Base-by-base conservation (phyloP, 2,888 invertebrate species). In the Acrocyrtus sp. region DNA sequence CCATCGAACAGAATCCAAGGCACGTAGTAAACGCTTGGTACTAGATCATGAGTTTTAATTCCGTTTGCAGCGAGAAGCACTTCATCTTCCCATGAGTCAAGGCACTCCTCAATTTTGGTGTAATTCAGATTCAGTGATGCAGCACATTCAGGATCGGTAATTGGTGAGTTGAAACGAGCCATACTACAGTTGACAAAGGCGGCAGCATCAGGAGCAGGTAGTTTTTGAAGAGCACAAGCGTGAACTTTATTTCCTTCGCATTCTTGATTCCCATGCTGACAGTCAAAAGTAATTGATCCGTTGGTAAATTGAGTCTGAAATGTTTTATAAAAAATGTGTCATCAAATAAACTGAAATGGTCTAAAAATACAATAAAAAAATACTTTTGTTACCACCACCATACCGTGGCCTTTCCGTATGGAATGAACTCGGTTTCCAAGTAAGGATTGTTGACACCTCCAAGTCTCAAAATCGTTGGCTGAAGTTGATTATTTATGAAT, bases 211-310 rank as follows among this genome's bases (percentile, higher is more conserved):
- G 78, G 74, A 21, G 74, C 65, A 10, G 79, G 72, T 24, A 81
- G 69, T 29, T 79, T 72, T 5, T 77, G 65, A 27, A 82, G 53
- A 3, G 81, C 82, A 72, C 83, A 83, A 1, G 82, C 77, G 67
- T 82, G 82, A 39, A 82, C 77, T 74, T 76, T 80, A 72, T 83
- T 83, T 41, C 82, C 82, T 21, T 78, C 76, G 63, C 83, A 83
- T 75, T 83, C 83, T n/a, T 75, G 68, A 12, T 72, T 70, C 8
- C 82, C 83, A 69, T 83, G 82, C 72, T 83, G 83, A 58, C 83
- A 83, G 3, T 54, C 29, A 65, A 82, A 82, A 3, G 43, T 15
- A 39, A 57, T 79, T 2, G 62, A 51, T 19, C 77, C 81, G 41
- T 78, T 67, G 1, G 45, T 66, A 26, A 72, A 56, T 24, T 47